Evolutionary conservation across 2,888 invertebrate species (phyloP), one percentile per base, ranked within the genome.

Genomic region (Sinelater perroti): DNA sequence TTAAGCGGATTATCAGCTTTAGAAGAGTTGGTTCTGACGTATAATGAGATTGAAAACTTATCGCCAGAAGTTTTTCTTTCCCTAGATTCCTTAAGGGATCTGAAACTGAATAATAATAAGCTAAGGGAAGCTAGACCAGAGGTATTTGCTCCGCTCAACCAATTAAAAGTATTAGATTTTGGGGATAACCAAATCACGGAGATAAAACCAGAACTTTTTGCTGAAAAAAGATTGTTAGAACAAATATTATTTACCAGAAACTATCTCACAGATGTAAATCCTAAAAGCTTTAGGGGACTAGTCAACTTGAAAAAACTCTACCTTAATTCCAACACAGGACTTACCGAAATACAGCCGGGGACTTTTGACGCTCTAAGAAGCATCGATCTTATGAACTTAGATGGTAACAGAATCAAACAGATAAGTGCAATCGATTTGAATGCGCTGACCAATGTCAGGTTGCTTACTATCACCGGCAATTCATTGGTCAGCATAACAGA

Each of bases 161-260:
- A 30, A 4, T 8, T 30, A 8, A 30, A 30, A 30, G 10, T 10
- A 1, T 30, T 30, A 8, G 30, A 30, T 30, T 30, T 30, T 4
- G 10, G 30, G 10, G 2, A 2, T 30, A 30, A 30, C 30, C 11
- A 2, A 4, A 4, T 30, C 10, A 30, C 4, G 6, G 10, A 30
- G 6, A 30, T 30, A 30, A 5, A 30, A 30, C 30, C 30, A 30
- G n/a, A n/a, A n/a, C n/a, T n/a, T n/a, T n/a, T n/a, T n/a, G n/a
- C n/a, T n/a, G n/a, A n/a, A n/a, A n/a, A n/a, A n/a, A n/a, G n/a
- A n/a, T n/a, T n/a, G n/a, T n/a, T n/a, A n/a, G n/a, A n/a, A n/a
- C n/a, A n/a, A n/a, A n/a, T n/a, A n/a, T n/a, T n/a, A n/a, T n/a
- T n/a, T n/a, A n/a, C n/a, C n/a, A n/a, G n/a, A n/a, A 30, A 30